These are phyloP conservation scores for Nannoperca obscura DNA, from an alignment of 2,797 vertebrate species.

Conservation along the genomic window DNA sequence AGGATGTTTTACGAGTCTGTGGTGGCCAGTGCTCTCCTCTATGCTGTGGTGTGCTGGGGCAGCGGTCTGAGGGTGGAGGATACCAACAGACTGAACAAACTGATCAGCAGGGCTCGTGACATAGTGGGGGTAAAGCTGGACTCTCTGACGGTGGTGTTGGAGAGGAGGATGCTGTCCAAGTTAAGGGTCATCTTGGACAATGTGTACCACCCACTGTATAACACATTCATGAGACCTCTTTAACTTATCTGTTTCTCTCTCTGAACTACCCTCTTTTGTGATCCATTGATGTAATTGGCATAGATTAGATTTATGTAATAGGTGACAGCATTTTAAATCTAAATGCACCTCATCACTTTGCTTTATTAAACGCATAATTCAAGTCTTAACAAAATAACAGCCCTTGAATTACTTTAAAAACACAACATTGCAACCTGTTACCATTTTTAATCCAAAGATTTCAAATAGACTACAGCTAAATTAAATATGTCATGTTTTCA, in stretches of 20 bases:
- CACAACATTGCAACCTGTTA: background rate
- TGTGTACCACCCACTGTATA: too few relatives aligned
- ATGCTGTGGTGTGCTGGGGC: too few relatives aligned
- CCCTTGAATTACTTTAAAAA: background rate
- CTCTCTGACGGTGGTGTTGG: too few relatives aligned
- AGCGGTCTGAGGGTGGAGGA: too few relatives aligned
- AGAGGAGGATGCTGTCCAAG: too few relatives aligned
- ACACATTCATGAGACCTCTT: too few relatives aligned
- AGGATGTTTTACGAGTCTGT: too few relatives aligned
- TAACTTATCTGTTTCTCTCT: background rate
- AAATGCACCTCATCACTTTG: background rate
- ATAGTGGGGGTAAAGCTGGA: too few relatives aligned
- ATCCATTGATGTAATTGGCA: slow-evolving; percentile 1
- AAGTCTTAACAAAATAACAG: background rate
- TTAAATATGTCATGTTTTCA: background rate
- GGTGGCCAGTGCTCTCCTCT: too few relatives aligned
- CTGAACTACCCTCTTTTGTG: background rate
- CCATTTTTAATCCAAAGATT: background rate
- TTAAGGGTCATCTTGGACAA: too few relatives aligned
- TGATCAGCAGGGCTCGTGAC: too few relatives aligned
- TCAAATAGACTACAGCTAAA: background rate
- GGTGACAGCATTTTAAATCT: background rate
- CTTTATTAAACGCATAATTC: background rate
- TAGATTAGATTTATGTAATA: background rate
- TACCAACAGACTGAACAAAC: too few relatives aligned